Conservation (phyloP, 2,797 vertebrate species). For the Limosa lapponica region DNA sequence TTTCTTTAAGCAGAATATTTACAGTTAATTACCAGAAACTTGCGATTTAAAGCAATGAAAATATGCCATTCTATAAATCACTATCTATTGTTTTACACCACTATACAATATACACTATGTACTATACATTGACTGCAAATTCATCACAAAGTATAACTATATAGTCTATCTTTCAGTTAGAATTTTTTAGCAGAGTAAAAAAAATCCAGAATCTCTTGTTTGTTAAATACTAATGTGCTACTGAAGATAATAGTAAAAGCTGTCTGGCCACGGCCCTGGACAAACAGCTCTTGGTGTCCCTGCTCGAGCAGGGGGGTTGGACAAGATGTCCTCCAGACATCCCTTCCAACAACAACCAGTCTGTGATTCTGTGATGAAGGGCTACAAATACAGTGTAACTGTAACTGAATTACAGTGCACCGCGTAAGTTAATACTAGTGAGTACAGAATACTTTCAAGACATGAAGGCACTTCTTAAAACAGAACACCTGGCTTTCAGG, state of each 20-base stretch:
- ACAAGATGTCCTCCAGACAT: neutral
- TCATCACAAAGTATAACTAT: neutral
- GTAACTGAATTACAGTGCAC: neutral
- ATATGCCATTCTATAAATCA: neutral
- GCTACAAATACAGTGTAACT: neutral
- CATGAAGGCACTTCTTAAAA: neutral
- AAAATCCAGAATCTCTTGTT: neutral
- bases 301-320: accelerated
- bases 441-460: neutral
- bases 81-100: neutral
- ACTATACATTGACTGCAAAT: neutral
- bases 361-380: neutral
- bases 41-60: neutral
- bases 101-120: neutral
- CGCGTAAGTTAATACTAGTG: neutral
- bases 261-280: neutral
- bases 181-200: neutral
- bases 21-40: neutral
- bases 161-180: neutral
- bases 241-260: neutral
- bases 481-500: neutral
- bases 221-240: neutral
- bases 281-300: neutral
- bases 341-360: neutral
- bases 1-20: neutral